phyloP scores from a whole-genome alignment of 1,140 invertebrate genomes.

The Brachionus plicatilis region DNA sequence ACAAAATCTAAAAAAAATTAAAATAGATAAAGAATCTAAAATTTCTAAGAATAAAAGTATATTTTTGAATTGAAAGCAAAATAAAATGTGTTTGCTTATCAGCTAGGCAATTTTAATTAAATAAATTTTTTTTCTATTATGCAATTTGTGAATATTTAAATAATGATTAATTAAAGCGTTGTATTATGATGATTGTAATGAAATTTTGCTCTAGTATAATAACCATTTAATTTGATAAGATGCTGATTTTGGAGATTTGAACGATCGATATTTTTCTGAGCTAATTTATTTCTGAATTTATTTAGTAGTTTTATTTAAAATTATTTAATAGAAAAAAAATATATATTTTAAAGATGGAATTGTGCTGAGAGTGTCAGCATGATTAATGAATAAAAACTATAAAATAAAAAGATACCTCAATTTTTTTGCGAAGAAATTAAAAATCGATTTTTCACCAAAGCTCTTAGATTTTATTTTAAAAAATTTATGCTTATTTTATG shows the following conservation, averaged over 20 bases:
- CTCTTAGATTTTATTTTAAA: not conserved
- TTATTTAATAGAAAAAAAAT: too few relatives aligned
- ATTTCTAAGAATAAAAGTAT: not conserved
- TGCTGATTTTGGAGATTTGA: too few relatives aligned
- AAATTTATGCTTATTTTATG: conserved; percentile 1
- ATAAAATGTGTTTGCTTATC: not conserved
- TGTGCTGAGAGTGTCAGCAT: not conserved
- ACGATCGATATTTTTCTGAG: too few relatives aligned
- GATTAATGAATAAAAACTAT: not conserved
- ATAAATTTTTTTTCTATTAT: not conserved
- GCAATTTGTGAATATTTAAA: not conserved
- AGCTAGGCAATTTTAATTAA: not conserved
- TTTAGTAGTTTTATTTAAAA: too few relatives aligned
- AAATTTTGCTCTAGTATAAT: too few relatives aligned
- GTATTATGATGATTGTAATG: too few relatives aligned
- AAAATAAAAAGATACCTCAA: not conserved
- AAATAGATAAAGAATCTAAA: not conserved
- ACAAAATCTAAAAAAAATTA: too few relatives aligned
- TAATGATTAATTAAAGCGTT: too few relatives aligned
- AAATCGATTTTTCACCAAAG: not conserved
- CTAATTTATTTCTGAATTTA: too few relatives aligned
- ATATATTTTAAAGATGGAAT: too few relatives aligned
- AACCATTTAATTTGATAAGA: too few relatives aligned
- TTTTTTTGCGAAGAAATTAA: not conserved
- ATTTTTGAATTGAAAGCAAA: not conserved